Percentiles rank a stretch among this genome's conserved stretches.
These are phyloP conservation scores for Tetragonisca angustula DNA, from an alignment of 2,888 invertebrate species.

Conservation along the genomic window DNA sequence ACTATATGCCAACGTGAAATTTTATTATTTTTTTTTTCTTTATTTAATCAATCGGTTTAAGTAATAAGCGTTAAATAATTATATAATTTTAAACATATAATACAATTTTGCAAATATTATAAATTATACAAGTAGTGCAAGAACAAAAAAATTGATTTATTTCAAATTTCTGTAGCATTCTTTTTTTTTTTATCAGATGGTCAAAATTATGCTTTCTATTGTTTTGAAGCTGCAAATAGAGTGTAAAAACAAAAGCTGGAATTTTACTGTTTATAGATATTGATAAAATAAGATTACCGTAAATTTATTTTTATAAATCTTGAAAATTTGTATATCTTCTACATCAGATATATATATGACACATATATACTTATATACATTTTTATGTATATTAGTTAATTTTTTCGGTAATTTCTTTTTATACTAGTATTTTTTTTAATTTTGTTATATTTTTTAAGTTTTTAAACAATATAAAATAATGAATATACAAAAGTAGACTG, in stretches of 20 bases:
- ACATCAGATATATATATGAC: not conserved
- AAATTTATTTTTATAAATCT: conserved; percentile 11
- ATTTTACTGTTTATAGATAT: conserved; percentile 4
- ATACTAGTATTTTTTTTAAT: not conserved
- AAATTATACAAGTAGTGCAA: not conserved
- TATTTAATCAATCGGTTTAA: conserved; percentile 2
- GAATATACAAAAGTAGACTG: not conserved
- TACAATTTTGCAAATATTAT: not conserved
- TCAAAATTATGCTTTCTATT: not conserved
- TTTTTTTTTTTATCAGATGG: not conserved
- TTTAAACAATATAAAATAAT: not conserved
- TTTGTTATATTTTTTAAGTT: not conserved
- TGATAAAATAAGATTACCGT: not conserved
- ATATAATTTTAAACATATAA: conserved; percentile 3
- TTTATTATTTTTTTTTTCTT: not conserved
- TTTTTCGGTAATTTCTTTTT: not conserved
- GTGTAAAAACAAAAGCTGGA: not conserved
- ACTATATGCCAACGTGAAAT: not conserved
- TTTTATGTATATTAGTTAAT: not conserved
- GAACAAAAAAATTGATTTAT: not conserved
- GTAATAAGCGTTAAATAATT: not conserved
- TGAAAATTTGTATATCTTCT: not conserved
- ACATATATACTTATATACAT: too few relatives aligned
- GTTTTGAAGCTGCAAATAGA: conserved; percentile 34
- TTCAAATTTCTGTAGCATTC: not conserved